Base-by-base conservation (phyloP, 2,888 invertebrate genomes). In the Oxytorus armatus region DNA sequence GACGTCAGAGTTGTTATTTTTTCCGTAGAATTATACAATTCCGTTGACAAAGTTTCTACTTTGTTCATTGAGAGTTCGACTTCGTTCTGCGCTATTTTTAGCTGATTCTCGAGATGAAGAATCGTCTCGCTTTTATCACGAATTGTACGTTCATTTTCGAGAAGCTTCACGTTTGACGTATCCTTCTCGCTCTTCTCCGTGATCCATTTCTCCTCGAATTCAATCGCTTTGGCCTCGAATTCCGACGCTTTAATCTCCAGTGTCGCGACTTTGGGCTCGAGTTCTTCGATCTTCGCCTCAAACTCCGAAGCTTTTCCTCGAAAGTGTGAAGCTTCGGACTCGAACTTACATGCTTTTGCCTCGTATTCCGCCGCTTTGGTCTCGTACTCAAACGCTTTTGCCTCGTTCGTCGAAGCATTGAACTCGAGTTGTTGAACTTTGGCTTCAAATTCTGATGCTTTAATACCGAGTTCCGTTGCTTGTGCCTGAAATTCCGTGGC, bases 241-340 rank as follows among this genome's bases (percentile, higher is more conserved):
- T 81, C 82, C 8, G 39, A 0, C 57, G 42, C 0, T 16, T 47
- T 75, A 51, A 90, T 89, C 92, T 96, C 95, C 44, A 59, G 33
- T 16, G 70, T 63, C 4, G 42, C 7, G 0, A 57, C 47, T 18
- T 61, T 23, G 3, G 39, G 10, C 49, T 44, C 47, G 29, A 76
- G 53, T 42, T 44, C 23, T 2, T 29, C 18, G 29, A 23, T 29
- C 25, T 29, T 68, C 1, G 25, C 61, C n/a, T 65, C 66, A n/a
- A n/a, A n/a, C n/a, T n/a, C n/a, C n/a, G n/a, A n/a, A n/a, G n/a
- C n/a, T n/a, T n/a, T n/a, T n/a, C n/a, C n/a, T n/a, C n/a, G n/a
- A n/a, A n/a, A n/a, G 8, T 29, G 29, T 5, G 5, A 29, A 5
- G 29, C 29, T 5, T 2, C 29, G 2, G 5, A 29, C 36, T 3